A percentile compares a stretch with the other conserved stretches of the same genome.
These are phyloP conservation scores for Ormyrus nitidulus DNA, from an alignment of 2,888 invertebrate species.

Conservation along the genomic window DNA sequence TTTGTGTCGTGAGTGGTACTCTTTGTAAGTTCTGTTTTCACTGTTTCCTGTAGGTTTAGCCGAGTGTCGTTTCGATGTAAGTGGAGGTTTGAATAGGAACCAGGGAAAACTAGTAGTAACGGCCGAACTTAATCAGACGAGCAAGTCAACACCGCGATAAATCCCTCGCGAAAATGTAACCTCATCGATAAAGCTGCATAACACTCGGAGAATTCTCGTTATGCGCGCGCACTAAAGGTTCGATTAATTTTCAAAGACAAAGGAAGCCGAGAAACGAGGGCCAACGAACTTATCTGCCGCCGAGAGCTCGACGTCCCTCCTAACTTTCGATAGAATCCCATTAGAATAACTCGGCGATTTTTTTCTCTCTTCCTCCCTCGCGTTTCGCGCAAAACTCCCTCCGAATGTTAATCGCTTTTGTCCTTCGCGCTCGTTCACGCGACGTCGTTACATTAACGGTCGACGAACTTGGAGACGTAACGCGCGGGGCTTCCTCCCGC, in stretches of 20 bases:
- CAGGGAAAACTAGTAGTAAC: too few species aligned
- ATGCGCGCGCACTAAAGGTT: not conserved
- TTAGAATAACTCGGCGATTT: constrained; percentile 23
- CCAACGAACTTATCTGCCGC: not conserved
- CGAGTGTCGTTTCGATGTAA: too few species aligned
- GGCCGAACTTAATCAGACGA: too few species aligned
- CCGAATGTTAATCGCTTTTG: constrained; percentile 45
- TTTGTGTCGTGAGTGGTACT: too few species aligned
- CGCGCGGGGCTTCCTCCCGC: not conserved
- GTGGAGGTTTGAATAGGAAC: too few species aligned
- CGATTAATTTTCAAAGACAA: not conserved
- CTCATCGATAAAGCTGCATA: too few species aligned
- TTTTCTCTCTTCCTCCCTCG: constrained; percentile 1
- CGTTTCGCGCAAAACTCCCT: constrained; percentile 11
- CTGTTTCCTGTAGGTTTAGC: too few species aligned
- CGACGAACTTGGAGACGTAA: constrained; percentile 2
- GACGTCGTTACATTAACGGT: constrained; percentile 9
- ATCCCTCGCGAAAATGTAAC: too few species aligned
- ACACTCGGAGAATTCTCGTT: not conserved
- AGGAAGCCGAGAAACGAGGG: not conserved
- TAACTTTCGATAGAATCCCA: constrained; percentile 28
- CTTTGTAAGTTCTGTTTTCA: too few species aligned
- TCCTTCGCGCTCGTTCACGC: not conserved
- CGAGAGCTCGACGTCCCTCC: too few species aligned
- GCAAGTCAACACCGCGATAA: too few species aligned